Evolutionary conservation across 2,797 vertebrate species (phyloP).

Genomic region (Silurus aristotelis): DNA sequence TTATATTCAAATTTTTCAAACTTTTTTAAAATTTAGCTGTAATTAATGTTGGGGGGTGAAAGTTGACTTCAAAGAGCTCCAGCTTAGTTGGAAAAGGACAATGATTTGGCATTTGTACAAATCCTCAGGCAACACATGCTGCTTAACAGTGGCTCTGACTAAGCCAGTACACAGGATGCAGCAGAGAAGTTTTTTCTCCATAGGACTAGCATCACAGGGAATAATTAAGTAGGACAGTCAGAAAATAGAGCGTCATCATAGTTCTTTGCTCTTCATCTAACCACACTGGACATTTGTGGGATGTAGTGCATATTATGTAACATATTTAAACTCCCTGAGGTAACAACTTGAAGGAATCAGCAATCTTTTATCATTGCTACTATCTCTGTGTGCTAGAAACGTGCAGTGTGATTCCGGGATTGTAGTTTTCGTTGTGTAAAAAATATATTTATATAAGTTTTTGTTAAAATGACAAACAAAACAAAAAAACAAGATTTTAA

Average conservation of each 20-base stretch:
- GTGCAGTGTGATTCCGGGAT: neutral
- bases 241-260: slow-evolving; percentile 37
- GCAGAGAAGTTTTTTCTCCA: slow-evolving; percentile 39
- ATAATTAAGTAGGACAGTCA: slow-evolving; percentile 45
- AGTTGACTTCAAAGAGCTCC: neutral
- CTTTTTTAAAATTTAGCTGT: neutral
- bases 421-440: neutral
- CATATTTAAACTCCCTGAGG: neutral
- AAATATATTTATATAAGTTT: neutral
- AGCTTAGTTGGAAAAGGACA: slow-evolving; percentile 8
- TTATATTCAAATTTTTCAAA: neutral
- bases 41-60: neutral
- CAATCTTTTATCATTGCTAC: neutral
- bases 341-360: neutral
- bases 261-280: slow-evolving; percentile 15
- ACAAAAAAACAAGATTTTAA: neutral
- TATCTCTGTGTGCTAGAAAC: neutral
- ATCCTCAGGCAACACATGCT: slow-evolving; percentile 30
- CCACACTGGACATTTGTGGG: slow-evolving; percentile 3
- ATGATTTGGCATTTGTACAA: slow-evolving; percentile 29
- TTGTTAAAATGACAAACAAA: too few species aligned
- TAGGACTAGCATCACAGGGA: slow-evolving; percentile 34
- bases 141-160: slow-evolving; percentile 23
- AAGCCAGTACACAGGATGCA: slow-evolving; percentile 12
- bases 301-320: neutral